Base-by-base conservation (phyloP, 1,140 invertebrate species). In the Hydropsyche tenuis region DNA sequence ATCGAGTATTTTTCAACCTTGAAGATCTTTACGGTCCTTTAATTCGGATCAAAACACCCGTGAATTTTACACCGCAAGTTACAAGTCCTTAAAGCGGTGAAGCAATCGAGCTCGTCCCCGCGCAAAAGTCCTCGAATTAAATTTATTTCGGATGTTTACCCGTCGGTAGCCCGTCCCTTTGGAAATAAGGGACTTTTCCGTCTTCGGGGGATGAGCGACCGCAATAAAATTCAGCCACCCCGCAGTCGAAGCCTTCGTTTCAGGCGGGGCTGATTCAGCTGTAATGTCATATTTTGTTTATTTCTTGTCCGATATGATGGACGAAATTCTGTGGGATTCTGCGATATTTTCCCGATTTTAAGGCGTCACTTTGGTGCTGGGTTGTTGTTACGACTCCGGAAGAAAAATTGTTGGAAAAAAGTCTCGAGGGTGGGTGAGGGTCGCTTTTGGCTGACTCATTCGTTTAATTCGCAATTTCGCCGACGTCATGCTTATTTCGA, bases 381-480 rank as follows among this genome's bases (percentile, higher is more conserved):
- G 60, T 20, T 23, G 23, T 42, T 25, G 16, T 42, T 20, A n/a
- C 51, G 11, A 6, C 16, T 60, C 56, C 1, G 20, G 23, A 25
- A 56, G 27, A 5, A 14, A 22, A 6, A 43, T 6, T 56, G 25
- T 62, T 16, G 45, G 45, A 27, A 27, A 12, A 46, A 23, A 43
- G 3, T 16, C 14, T 1, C 22, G 20, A 16, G 9, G 65, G 7
- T 11, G 12, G n/a, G 30, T 14, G 11, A 25, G 27, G 30, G 30
- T 45, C 25, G 60, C 42, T 9, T 71, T 60, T 46, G 14, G 75
- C 75, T 73, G 75, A 76, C 23, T 76, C 75, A 76, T 71, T 71
- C 27, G 51, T 75, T 73, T 75, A 60, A 72, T 73, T 76, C 72
- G n/a, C 30, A 14, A 60, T 76, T 76, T 73, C 45, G 75, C 75